Percentiles rank a stretch among this genome's conserved stretches.
Evolutionary conservation across 2,888 invertebrate species (phyloP).

Genomic region (Pycnomerus fuliginosus): DNA sequence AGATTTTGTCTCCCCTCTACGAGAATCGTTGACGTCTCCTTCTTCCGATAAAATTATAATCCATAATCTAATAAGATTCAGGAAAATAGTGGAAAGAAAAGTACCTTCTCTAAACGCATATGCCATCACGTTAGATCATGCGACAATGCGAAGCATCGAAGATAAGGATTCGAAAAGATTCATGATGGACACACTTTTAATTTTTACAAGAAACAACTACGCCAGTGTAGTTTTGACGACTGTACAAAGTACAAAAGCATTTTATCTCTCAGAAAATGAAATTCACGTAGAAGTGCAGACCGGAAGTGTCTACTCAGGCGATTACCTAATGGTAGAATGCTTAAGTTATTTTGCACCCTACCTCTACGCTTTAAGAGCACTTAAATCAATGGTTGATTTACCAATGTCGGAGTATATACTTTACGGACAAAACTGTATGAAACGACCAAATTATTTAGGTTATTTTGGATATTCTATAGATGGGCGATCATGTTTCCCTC

Average conservation of each 20-base stretch:
- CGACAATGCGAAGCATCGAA: too few species aligned
- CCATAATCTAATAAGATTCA: conserved; percentile 24
- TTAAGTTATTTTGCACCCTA: conserved; percentile 82
- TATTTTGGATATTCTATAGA: too few species aligned
- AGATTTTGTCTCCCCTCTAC: conserved; percentile 71
- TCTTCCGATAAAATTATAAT: background rate
- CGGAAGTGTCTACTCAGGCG: too few species aligned
- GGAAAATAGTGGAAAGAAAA: background rate
- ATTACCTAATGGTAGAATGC: conserved; percentile 74
- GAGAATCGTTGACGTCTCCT: conserved; percentile 59
- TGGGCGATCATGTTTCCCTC: too few species aligned
- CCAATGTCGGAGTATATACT: conserved; percentile 72
- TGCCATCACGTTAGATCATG: too few species aligned
- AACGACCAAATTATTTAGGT: too few species aligned
- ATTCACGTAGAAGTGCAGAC: conserved; percentile 52
- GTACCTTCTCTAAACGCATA: too few species aligned
- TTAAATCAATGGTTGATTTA: conserved; percentile 61
- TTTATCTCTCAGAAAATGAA: too few species aligned
- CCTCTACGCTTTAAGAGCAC: conserved; percentile 66
- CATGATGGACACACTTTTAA: conserved; percentile 70
- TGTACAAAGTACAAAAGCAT: too few species aligned
- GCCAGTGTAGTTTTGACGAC: too few species aligned
- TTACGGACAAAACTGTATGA: conserved; percentile 42
- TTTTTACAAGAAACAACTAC: conserved; percentile 71
- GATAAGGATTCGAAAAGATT: conserved; percentile 61